A percentile compares a stretch with the other conserved stretches of the same genome.
Conservation (phyloP, 2,113 vertebrate genomes). For the Pteruthius melanotis region DNA sequence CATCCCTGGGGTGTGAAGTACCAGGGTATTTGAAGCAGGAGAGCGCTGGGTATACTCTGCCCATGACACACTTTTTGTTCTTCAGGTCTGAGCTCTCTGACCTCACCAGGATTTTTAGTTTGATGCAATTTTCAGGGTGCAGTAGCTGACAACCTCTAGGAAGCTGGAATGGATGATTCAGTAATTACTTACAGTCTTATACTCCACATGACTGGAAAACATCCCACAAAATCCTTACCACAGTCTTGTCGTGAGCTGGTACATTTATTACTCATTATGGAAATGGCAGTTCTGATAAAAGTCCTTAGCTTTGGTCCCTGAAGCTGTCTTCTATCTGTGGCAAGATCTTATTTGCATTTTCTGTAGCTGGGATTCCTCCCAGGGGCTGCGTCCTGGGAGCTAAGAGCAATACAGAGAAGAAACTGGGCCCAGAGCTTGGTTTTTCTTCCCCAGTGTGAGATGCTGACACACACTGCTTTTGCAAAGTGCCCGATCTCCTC, state of each 20-base stretch:
- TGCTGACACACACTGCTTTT: neutral
- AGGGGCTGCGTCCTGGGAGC: neutral
- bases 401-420: neutral
- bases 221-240: neutral
- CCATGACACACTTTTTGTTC: neutral
- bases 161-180: neutral
- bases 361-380: neutral
- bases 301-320: neutral
- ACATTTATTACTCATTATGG: constrained; percentile 11
- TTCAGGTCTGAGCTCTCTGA: neutral
- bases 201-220: neutral
- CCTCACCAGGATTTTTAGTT: neutral
- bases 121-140: neutral
- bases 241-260: neutral
- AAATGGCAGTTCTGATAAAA: neutral
- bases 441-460: neutral
- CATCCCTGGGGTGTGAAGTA: neutral
- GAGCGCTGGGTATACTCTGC: neutral
- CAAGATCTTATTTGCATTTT: neutral
- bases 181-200: neutral
- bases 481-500: neutral
- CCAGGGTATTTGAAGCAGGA: neutral
- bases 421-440: neutral
- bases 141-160: neutral
- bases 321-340: neutral